These are phyloP conservation scores for Pharmacophagus antenor DNA, from an alignment of 2,888 invertebrate species.

Conservation along the genomic window DNA sequence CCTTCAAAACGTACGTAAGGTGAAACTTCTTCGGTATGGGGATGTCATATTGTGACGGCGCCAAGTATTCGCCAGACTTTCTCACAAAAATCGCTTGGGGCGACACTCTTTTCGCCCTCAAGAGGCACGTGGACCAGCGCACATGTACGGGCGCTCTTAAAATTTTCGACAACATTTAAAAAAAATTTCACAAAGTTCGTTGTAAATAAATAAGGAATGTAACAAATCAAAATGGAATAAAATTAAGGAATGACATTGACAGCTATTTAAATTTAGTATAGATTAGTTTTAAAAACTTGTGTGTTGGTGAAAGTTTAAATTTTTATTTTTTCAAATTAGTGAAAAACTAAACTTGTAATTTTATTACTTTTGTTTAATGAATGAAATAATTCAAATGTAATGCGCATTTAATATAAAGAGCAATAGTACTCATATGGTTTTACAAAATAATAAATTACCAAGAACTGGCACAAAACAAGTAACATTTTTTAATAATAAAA, in stretches of 20 bases:
- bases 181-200: not conserved
- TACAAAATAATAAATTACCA: not conserved
- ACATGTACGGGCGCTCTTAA: slow-evolving; percentile 36
- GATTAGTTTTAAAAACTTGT: not conserved
- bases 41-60: slow-evolving; percentile 60
- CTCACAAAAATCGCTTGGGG: slow-evolving; percentile 15
- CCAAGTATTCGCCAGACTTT: slow-evolving; percentile 41
- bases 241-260: slow-evolving; percentile 1
- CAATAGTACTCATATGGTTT: not conserved
- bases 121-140: slow-evolving; percentile 10
- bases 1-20: slow-evolving; percentile 43
- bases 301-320: too few species aligned
- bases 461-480: slow-evolving; percentile 9
- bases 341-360: too few species aligned
- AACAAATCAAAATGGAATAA: not conserved
- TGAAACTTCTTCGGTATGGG: slow-evolving; percentile 48
- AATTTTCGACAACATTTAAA: slow-evolving; percentile 41
- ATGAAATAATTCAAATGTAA: too few species aligned
- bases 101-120: slow-evolving; percentile 31
- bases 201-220: not conserved
- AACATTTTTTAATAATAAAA: not conserved
- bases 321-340: too few species aligned
- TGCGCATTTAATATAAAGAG: not conserved
- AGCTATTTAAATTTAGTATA: slow-evolving; percentile 9
- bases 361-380: not conserved